A percentile compares a stretch with the other conserved stretches of the same genome.
Evolutionary conservation across 2,888 invertebrate species (phyloP).

Genomic region (Eugnorisma glareosa): DNA sequence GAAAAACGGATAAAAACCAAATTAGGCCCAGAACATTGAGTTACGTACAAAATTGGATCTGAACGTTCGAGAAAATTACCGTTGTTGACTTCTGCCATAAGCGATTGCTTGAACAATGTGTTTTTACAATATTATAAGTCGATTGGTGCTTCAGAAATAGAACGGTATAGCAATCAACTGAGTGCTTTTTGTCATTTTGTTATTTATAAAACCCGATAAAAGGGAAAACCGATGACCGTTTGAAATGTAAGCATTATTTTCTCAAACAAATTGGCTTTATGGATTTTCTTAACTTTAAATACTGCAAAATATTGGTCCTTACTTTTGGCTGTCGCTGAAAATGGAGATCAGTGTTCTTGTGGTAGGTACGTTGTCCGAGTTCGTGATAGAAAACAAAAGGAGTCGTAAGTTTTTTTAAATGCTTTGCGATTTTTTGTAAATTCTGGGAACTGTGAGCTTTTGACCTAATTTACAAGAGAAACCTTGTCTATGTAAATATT

Average conservation of each 20-base stretch:
- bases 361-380: constrained; percentile 21
- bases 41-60: constrained; percentile 52
- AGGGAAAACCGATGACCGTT: constrained; percentile 57
- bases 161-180: constrained; percentile 69
- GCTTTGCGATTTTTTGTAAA: constrained; percentile 7
- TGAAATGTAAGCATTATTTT: constrained; percentile 53
- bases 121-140: constrained; percentile 60
- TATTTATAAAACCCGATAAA: constrained; percentile 65
- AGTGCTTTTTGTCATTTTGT: constrained; percentile 74
- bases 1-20: constrained; percentile 53
- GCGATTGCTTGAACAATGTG: constrained; percentile 41
- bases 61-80: constrained; percentile 56
- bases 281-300: constrained; percentile 46
- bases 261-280: constrained; percentile 48
- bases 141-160: constrained; percentile 56
- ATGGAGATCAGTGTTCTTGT: constrained; percentile 45
- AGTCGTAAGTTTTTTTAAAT: constrained; percentile 27
- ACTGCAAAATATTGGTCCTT: constrained; percentile 44
- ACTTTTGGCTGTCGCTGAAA: constrained; percentile 44
- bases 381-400: constrained; percentile 53
- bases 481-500: not conserved
- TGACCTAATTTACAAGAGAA: not conserved
- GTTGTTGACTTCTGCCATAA: constrained; percentile 52
- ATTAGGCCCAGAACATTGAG: constrained; percentile 49
- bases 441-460: not conserved